Evolutionary conservation across 2,113 vertebrate genomes (phyloP).

Genomic region (Burhinus bistriatus): DNA sequence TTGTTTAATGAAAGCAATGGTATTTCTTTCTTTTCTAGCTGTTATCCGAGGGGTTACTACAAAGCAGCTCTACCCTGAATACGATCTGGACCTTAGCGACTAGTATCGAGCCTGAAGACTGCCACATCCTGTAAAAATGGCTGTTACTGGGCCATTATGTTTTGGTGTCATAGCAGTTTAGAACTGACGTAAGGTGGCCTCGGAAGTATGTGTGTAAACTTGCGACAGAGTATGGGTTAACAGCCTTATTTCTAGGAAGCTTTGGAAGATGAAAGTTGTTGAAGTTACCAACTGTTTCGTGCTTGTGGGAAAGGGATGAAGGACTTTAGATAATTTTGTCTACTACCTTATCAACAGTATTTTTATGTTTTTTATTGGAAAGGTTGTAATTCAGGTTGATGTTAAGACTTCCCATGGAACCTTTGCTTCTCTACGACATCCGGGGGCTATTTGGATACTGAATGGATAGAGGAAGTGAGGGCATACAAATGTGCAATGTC

Average conservation of each 20-base stretch:
- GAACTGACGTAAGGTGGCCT: background rate
- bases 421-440: background rate
- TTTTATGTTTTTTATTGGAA: background rate
- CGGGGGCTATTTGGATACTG: background rate
- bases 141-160: background rate
- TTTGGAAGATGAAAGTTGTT: background rate
- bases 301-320: background rate
- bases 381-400: background rate
- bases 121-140: background rate
- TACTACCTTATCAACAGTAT: background rate
- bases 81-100: conserved; percentile 87
- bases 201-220: background rate
- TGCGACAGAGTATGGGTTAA: background rate
- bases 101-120: conserved; percentile 27
- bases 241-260: background rate
- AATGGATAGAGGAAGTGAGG: background rate
- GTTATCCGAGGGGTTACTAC: conserved; percentile 88
- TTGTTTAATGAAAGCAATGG: background rate
- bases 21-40: conserved; percentile 71
- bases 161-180: background rate
- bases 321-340: background rate
- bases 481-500: background rate
- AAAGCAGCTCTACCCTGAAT: conserved; percentile 87
- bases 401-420: background rate
- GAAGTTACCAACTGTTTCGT: background rate